These are phyloP conservation scores for Gibbula magus DNA, from an alignment of 2,888 invertebrate genomes.

Conservation along the genomic window DNA sequence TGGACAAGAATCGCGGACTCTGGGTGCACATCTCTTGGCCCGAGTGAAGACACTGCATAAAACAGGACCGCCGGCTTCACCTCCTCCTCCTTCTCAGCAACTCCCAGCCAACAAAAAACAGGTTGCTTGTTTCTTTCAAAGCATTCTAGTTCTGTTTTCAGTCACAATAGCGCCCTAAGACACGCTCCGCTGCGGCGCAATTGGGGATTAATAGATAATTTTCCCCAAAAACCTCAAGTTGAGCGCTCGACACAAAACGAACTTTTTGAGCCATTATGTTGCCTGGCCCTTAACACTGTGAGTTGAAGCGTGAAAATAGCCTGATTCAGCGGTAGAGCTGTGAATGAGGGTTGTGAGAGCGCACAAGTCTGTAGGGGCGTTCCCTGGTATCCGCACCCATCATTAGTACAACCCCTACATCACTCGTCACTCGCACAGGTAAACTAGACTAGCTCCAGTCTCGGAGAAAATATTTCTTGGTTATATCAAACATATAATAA, in stretches of 20 bases:
- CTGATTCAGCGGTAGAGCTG: not conserved
- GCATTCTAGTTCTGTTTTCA: not conserved
- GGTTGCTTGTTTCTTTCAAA: not conserved
- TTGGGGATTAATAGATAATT: conserved; percentile 13
- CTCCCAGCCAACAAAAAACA: not conserved
- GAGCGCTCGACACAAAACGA: conserved; percentile 13
- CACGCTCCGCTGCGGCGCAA: conserved; percentile 4
- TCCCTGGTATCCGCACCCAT: not conserved
- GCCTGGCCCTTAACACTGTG: not conserved
- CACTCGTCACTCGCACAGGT: too few relatives aligned
- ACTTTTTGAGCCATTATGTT: not conserved
- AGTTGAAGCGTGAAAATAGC: not conserved
- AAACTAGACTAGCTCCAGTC: too few relatives aligned
- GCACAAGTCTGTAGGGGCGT: not conserved
- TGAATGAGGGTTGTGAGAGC: not conserved
- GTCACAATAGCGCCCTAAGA: not conserved
- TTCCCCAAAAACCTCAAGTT: conserved; percentile 5
- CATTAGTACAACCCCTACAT: not conserved
- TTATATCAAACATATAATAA: too few relatives aligned
- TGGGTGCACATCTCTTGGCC: not conserved
- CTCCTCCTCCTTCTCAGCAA: not conserved
- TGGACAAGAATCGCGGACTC: not conserved
- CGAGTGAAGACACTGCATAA: not conserved
- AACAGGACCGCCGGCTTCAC: not conserved
- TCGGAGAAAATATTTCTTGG: too few relatives aligned